Evolutionary conservation across 2,113 vertebrate species (phyloP), one percentile per base, ranked within the genome.

Genomic region (Stomatorhinus ivindoensis): DNA sequence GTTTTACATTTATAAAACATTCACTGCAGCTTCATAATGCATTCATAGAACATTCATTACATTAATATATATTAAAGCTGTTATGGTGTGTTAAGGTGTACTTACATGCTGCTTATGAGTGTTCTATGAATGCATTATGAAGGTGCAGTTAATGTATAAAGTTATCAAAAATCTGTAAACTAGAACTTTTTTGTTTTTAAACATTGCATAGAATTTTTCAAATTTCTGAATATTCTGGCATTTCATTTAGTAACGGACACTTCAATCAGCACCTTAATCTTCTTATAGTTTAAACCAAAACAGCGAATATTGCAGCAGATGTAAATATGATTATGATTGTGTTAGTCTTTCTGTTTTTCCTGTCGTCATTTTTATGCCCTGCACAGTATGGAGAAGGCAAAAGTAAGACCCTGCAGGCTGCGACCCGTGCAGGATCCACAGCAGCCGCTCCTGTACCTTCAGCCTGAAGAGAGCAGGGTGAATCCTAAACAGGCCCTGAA

Each of bases 401-500:
- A 19, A 19, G 53, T 8, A 58, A 58, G 21, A 10, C 65, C 13
- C 73, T 42, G 19, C 24, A 48, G 82, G 7, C 1, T 1, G 7
- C 90, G 46, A 92, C 95, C 0, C 89, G 90, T 0, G 93, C 93
- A 89, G 61, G 61, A 31, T 31, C n/a, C 58, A n/a, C 24, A 9
- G n/a, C n/a, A 65, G 61, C n/a, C 10, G 0, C 9, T 69, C 61
- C 61, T 95, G 94, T 0, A 95, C 95, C 89, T 96, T 96, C 11
- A 97, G 94, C 92, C 96, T 97, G 88, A 95, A 95, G 61, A 97
- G 94, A 44, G 95, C 96, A 0, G 96, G 95, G 19, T 97, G 97
- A 11, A 97, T 92, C 89, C 97, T 94, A 93, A 97, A 97, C 89
- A 97, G 13, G 96, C 96, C 92, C 97, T 97, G 94, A 96, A 97